Percentiles rank a stretch among this genome's conserved stretches.
phyloP scores from a whole-genome alignment of 2,888 invertebrate genomes.

The Druceiella hillmani region DNA sequence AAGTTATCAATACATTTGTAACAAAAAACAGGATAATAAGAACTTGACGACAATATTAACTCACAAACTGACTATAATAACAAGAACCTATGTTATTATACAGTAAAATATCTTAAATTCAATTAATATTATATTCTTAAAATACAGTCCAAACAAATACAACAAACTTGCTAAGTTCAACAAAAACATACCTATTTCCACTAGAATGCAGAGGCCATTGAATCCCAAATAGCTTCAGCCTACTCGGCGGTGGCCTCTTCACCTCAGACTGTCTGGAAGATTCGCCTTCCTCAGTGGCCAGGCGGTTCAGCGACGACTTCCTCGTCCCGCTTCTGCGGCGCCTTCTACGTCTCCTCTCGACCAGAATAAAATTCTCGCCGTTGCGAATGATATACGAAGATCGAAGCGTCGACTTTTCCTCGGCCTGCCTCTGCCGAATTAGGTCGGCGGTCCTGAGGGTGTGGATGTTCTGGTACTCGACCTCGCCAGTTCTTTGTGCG shows the following conservation, averaged over 20 bases:
- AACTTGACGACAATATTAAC: too few species aligned
- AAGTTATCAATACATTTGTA: too few species aligned
- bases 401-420: constrained; percentile 47
- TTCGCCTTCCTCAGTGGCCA: constrained; percentile 46
- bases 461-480: constrained; percentile 49
- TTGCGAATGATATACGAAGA: constrained; percentile 49
- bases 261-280: constrained; percentile 41
- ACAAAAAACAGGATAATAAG: too few species aligned
- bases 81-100: too few species aligned
- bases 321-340: constrained; percentile 46
- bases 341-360: constrained; percentile 43
- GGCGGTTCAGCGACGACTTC: constrained; percentile 43
- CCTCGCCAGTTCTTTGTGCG: constrained; percentile 32
- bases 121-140: too few species aligned
- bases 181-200: constrained; percentile 44
- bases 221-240: constrained; percentile 47
- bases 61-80: too few species aligned
- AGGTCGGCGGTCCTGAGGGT: constrained; percentile 49
- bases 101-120: too few species aligned
- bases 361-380: constrained; percentile 49
- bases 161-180: too few species aligned
- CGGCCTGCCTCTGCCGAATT: constrained; percentile 47
- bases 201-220: constrained; percentile 51
- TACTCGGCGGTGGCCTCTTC: constrained; percentile 45
- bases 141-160: too few species aligned